These are phyloP conservation scores for Sinelater perroti DNA, from an alignment of 2,888 invertebrate species.

Conservation along the genomic window DNA sequence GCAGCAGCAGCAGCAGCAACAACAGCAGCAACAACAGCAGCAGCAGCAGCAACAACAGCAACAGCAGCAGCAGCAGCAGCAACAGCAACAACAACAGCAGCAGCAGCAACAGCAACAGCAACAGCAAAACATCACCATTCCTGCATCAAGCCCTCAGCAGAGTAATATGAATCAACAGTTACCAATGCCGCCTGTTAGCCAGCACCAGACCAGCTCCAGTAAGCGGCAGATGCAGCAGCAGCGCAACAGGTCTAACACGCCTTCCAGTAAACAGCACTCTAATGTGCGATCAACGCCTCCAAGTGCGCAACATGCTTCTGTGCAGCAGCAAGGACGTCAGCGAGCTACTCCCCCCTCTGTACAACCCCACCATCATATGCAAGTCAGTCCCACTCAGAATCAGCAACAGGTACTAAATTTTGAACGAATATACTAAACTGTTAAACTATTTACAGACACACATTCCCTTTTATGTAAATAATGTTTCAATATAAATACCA, in stretches of 20 bases:
- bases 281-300: slow-evolving; percentile 57
- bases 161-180: slow-evolving; percentile 52
- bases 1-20: slow-evolving; percentile 56
- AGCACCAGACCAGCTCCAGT: slow-evolving; percentile 53
- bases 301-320: slow-evolving; percentile 47
- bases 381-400: slow-evolving; percentile 55
- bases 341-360: slow-evolving; percentile 28
- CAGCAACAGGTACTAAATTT: slow-evolving; percentile 46
- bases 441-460: too few species aligned
- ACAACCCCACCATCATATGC: slow-evolving; percentile 43
- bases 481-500: too few species aligned
- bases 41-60: slow-evolving; percentile 51
- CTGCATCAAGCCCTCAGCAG: slow-evolving; percentile 63
- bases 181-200: slow-evolving; percentile 43
- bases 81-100: slow-evolving; percentile 51
- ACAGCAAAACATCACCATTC: slow-evolving; percentile 52
- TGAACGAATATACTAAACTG: too few species aligned
- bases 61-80: slow-evolving; percentile 53
- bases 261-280: slow-evolving; percentile 55
- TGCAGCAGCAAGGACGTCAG: slow-evolving; percentile 45
- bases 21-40: slow-evolving; percentile 54
- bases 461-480: too few species aligned
- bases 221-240: slow-evolving; percentile 57
- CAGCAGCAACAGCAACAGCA: slow-evolving; percentile 56
- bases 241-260: slow-evolving; percentile 55